Evolutionary conservation across 1,140 invertebrate species (phyloP).

Genomic region (Zaprionus capensis): DNA sequence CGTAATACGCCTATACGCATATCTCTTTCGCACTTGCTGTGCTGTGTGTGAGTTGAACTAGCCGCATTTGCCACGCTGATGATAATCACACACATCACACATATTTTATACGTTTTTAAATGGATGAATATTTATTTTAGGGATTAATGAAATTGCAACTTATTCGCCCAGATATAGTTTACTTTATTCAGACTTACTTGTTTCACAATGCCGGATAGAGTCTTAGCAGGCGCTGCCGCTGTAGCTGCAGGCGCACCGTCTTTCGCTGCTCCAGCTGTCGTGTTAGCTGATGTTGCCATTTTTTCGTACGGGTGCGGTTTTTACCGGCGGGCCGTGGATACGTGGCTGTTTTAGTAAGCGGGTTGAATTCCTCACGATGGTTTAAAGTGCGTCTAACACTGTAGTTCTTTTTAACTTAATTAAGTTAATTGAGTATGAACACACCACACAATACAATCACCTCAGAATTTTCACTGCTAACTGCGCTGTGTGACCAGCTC

Average conservation of each 20-base stretch:
- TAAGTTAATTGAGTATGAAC: conserved; percentile 77
- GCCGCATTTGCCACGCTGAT: conserved; percentile 72
- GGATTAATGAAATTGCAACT: conserved; percentile 2
- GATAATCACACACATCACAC: conserved; percentile 45
- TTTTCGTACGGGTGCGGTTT: conserved; percentile 63
- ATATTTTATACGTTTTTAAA: conserved; percentile 20
- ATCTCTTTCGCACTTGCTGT: conserved; percentile 68
- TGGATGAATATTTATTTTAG: neutral
- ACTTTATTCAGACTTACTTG: conserved; percentile 66
- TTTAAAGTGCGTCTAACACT: conserved; percentile 65
- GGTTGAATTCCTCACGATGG: conserved; percentile 49
- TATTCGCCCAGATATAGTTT: neutral
- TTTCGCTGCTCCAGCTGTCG: conserved; percentile 80
- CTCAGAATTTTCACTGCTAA: conserved; percentile 65
- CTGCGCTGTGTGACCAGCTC: conserved; percentile 36
- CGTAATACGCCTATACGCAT: conserved; percentile 51
- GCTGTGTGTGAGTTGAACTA: conserved; percentile 53
- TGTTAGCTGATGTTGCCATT: conserved; percentile 81
- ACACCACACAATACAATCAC: conserved; percentile 68
- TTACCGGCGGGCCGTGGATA: conserved; percentile 64
- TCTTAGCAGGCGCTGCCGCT: conserved; percentile 63
- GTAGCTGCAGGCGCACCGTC: conserved; percentile 60
- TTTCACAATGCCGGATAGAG: conserved; percentile 76
- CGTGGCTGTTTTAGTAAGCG: conserved; percentile 56
- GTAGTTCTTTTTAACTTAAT: conserved; percentile 64